phyloP scores from a whole-genome alignment of 2,888 invertebrate species.

The Drosophila paracracens region DNA sequence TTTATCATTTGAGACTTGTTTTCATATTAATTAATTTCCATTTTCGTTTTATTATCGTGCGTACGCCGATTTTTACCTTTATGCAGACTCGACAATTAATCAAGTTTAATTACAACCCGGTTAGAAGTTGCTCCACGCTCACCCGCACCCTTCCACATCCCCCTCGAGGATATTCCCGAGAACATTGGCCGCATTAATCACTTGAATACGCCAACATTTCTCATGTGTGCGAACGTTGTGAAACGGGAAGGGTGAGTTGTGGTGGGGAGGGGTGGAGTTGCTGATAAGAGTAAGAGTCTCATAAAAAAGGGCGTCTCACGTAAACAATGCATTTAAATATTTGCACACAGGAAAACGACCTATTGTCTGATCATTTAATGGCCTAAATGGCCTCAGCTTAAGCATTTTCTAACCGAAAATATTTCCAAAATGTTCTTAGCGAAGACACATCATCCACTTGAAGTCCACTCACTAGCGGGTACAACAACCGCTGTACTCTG shows the following conservation, averaged over 20 bases:
- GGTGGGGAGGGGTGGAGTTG: background rate
- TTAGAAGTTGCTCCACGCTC: constrained; percentile 24
- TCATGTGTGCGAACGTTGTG: constrained; percentile 49
- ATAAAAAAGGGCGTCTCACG: constrained; percentile 59
- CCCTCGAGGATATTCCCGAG: constrained; percentile 36
- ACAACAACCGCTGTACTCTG: constrained; percentile 13
- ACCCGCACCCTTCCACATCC: constrained; percentile 6
- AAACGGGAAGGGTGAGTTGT: background rate
- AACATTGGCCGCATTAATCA: constrained; percentile 73
- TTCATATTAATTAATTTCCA: constrained; percentile 73
- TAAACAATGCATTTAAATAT: constrained; percentile 74
- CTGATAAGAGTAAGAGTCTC: constrained; percentile 53
- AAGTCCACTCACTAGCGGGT: constrained; percentile 29
- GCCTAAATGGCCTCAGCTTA: constrained; percentile 9
- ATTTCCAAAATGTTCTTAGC: constrained; percentile 12
- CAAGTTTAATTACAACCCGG: constrained; percentile 79
- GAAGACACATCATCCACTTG: constrained; percentile 15
- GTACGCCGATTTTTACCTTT: constrained; percentile 75
- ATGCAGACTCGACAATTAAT: constrained; percentile 80
- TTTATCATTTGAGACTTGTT: constrained; percentile 45
- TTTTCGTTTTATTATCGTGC: constrained; percentile 72
- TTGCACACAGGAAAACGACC: constrained; percentile 36
- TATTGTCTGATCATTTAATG: constrained; percentile 38
- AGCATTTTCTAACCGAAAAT: constrained; percentile 13
- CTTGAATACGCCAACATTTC: constrained; percentile 74